These are phyloP conservation scores for Sycophila texana DNA, from an alignment of 2,888 invertebrate genomes.

Conservation along the genomic window DNA sequence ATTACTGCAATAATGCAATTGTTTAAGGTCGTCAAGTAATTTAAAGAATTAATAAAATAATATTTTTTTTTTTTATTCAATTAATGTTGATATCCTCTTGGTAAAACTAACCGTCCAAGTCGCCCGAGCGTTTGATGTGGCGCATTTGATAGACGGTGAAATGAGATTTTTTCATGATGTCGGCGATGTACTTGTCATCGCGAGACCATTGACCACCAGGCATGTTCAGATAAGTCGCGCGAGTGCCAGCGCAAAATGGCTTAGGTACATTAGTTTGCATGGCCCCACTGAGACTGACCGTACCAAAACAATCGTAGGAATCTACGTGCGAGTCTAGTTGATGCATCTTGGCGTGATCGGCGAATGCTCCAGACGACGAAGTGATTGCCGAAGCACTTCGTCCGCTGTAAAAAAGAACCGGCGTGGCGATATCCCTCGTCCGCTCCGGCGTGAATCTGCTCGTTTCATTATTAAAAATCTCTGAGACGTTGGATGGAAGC, in stretches of 20 bases:
- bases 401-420: conserved; percentile 77
- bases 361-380: conserved; percentile 64
- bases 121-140: conserved; percentile 12
- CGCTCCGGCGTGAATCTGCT: conserved; percentile 82
- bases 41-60: too few relatives aligned
- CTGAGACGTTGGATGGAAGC: conserved; percentile 80
- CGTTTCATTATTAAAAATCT: conserved; percentile 81
- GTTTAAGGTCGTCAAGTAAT: too few relatives aligned
- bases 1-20: too few relatives aligned
- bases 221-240: conserved; percentile 83
- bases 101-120: conserved; percentile 54
- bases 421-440: conserved; percentile 81
- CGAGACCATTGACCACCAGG: conserved; percentile 85
- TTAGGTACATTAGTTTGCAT: conserved; percentile 88
- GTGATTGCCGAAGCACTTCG: conserved; percentile 34
- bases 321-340: conserved; percentile 76
- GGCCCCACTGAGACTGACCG: conserved; percentile 81
- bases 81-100: background rate
- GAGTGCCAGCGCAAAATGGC: conserved; percentile 78
- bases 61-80: too few relatives aligned
- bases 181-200: conserved; percentile 83
- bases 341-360: conserved; percentile 72
- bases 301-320: conserved; percentile 83
- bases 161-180: conserved; percentile 82
- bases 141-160: conserved; percentile 74